Base-by-base conservation (phyloP, 2,888 invertebrate genomes). In the Gasteruption jaculator region DNA sequence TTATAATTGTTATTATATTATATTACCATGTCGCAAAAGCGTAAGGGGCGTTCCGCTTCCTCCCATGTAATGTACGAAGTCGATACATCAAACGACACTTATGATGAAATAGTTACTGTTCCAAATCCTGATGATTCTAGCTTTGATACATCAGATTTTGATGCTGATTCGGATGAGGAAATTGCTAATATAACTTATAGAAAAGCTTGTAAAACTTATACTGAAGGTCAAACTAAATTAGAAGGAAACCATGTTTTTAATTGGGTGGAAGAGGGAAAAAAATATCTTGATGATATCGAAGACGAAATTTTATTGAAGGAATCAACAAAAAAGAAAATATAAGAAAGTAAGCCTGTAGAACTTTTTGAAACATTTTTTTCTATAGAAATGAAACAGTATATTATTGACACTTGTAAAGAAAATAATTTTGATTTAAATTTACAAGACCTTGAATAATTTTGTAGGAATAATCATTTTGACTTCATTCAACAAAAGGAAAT, bases 351-450 rank as follows among this genome's bases (percentile, higher is more conserved):
- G 11, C 41, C 47, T 29, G 37, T 38, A n/a, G 29, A 45, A 43
- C 26, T 50, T 5, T 50, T 49, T 40, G 45, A 53, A 31, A 25
- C 10, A 7, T 50, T 49, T 35, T 53, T 49, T 45, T 47, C 43
- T 7, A 24, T 7, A n/a, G 39, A 45, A 19, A 47, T 52, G 41
- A 52, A 52, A 39, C 24, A 48, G 26, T 46, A 46, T 16, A 49
- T 53, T 11, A 46, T 50, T 26, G 48, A 49, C 4, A 38, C 48
- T 27, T 41, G n/a, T 32, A 44, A 42, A 18, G 43, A 50, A 26
- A 50, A 52, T 35, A 36, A 37, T 14, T 52, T 26, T 24, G 35
- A 48, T 39, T 45, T 48, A 21, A 25, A 6, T 30, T 39, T 43
- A 14, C 12, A 20, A 1, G 37, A 45, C 20, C 12, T n/a, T 46